These are phyloP conservation scores for Apodemus agrarius DNA, from an alignment of 2,797 vertebrate genomes.

Conservation along the genomic window DNA sequence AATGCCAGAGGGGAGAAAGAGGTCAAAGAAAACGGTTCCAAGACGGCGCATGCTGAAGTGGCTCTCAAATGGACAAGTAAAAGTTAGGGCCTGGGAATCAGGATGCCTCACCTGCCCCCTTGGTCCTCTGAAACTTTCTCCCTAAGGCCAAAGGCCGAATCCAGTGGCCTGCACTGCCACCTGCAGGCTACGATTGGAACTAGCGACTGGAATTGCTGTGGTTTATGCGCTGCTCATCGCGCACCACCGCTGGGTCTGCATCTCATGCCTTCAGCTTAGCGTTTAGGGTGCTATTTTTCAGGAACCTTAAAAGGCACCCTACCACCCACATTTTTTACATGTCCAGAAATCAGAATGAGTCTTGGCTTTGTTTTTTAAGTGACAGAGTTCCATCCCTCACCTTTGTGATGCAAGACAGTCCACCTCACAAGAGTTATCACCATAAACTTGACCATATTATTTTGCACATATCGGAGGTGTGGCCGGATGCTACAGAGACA, in stretches of 20 bases:
- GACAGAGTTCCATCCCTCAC: too few relatives aligned
- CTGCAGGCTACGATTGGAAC: slow-evolving; percentile 31
- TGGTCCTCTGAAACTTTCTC: background rate
- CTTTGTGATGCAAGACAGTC: background rate
- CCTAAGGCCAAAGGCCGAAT: slow-evolving; percentile 39
- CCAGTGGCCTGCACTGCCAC: slow-evolving; percentile 69
- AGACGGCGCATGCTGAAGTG: background rate
- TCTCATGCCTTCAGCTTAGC: background rate
- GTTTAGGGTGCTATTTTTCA: background rate
- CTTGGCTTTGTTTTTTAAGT: background rate
- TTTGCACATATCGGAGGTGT: background rate
- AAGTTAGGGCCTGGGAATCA: background rate
- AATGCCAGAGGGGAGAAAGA: background rate
- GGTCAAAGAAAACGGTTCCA: fast-evolving
- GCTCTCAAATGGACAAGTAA: background rate
- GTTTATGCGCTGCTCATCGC: background rate
- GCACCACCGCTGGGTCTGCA: too few relatives aligned
- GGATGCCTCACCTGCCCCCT: background rate
- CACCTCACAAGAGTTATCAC: background rate
- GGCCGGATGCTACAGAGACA: background rate
- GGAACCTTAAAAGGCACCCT: background rate
- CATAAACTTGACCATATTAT: background rate
- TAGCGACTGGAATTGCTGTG: background rate
- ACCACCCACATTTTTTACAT: background rate
- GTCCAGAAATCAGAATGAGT: background rate